Conservation (phyloP, 2,888 invertebrate genomes). For the Onchidella celtica region DNA sequence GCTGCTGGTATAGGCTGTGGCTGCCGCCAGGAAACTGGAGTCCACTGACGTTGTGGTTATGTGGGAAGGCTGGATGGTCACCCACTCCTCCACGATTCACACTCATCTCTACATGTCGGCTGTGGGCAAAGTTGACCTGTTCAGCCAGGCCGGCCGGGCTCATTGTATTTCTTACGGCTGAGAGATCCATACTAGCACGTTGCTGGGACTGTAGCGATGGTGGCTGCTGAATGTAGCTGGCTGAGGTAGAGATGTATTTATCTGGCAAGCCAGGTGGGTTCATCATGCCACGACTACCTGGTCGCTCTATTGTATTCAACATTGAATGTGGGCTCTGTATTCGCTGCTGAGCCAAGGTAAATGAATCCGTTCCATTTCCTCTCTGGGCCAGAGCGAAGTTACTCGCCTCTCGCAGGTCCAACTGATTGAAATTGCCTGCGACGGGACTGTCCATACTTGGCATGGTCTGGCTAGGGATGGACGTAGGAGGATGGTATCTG, state of each 20-base stretch:
- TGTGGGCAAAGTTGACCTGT: conserved; percentile 13
- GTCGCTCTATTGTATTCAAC: conserved; percentile 30
- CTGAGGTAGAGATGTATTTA: background rate
- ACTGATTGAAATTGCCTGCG: background rate
- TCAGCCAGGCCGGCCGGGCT: background rate
- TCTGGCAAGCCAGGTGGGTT: conserved; percentile 9
- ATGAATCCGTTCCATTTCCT: background rate
- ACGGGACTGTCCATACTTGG: background rate
- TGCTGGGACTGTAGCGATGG: conserved; percentile 7
- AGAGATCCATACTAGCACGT: conserved; percentile 38
- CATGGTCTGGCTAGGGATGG: background rate
- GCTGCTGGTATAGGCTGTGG: conserved; percentile 36
- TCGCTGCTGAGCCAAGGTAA: conserved; percentile 10
- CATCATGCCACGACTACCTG: conserved; percentile 36
- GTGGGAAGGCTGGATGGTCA: conserved; percentile 29
- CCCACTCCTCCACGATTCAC: background rate
- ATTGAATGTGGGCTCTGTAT: conserved; percentile 32
- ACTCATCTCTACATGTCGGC: conserved; percentile 17
- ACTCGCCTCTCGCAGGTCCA: conserved; percentile 18
- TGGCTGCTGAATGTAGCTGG: conserved; percentile 8
- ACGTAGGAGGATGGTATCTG: background rate
- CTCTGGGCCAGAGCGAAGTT: conserved; percentile 5
- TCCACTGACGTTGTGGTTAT: background rate
- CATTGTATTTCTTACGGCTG: conserved; percentile 13
- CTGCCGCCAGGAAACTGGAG: conserved; percentile 9